Evolutionary conservation across 2,113 vertebrate species (phyloP).

Genomic region (Entosphenus tridentatus): DNA sequence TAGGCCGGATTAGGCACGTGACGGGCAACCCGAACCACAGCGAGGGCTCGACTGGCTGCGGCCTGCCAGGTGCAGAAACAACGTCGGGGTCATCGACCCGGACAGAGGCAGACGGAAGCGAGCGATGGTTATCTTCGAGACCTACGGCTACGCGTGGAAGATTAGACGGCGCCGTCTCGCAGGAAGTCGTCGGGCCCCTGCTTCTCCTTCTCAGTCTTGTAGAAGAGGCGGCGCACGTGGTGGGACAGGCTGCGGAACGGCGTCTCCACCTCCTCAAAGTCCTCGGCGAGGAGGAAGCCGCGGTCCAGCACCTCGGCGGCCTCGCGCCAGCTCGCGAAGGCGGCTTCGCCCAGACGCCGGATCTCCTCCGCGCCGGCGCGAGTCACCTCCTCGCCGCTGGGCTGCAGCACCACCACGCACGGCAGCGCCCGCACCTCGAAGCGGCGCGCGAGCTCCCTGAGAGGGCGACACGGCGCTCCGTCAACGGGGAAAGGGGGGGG

Average conservation of each 20-base stretch:
- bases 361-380: conserved; percentile 43
- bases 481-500: too few relatives aligned
- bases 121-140: too few relatives aligned
- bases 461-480: neutral
- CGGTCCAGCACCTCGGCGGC: conserved; percentile 46
- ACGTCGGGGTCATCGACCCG: too few relatives aligned
- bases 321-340: conserved; percentile 59
- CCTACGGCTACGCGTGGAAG: too few relatives aligned
- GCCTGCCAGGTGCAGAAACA: too few relatives aligned
- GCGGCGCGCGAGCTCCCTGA: conserved; percentile 39
- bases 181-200: conserved; percentile 14
- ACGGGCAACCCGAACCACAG: too few relatives aligned
- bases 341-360: conserved; percentile 24
- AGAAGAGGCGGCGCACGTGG: conserved; percentile 41
- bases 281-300: conserved; percentile 40
- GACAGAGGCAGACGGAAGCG: too few relatives aligned
- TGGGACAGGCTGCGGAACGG: conserved; percentile 34
- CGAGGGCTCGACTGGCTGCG: too few relatives aligned
- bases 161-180: too few relatives aligned
- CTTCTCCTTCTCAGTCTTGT: conserved; percentile 33
- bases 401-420: conserved; percentile 50
- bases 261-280: conserved; percentile 22
- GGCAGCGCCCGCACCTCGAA: conserved; percentile 39
- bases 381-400: conserved; percentile 37
- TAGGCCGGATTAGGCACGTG: too few relatives aligned